phyloP scores from a whole-genome alignment of 1,140 invertebrate genomes.

The Danaus plexippus region DNA sequence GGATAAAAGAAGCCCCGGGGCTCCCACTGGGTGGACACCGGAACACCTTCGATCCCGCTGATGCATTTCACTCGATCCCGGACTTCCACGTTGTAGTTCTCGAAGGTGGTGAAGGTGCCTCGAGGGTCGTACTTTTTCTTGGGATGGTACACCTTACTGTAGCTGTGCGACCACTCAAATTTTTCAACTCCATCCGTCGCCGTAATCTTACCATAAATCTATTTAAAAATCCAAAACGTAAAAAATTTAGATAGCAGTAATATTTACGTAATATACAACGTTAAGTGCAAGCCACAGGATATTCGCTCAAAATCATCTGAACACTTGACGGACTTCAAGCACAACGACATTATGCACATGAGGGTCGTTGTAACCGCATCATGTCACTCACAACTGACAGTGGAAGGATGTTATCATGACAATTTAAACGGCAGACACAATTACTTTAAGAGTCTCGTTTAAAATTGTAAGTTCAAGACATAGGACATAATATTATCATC shows the following conservation, averaged over 20 bases:
- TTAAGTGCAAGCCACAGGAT: too few relatives aligned
- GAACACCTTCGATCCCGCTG: constrained; percentile 91
- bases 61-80: constrained; percentile 96
- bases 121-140: constrained; percentile 89
- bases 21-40: constrained; percentile 96
- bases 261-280: too few relatives aligned
- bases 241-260: too few relatives aligned
- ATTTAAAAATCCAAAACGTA: constrained; percentile 18
- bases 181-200: constrained; percentile 78
- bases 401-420: too few relatives aligned
- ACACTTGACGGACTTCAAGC: too few relatives aligned
- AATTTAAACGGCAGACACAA: too few relatives aligned
- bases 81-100: constrained; percentile 97
- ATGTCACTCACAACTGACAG: too few relatives aligned
- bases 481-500: background rate
- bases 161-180: constrained; percentile 96
- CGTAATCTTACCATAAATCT: constrained; percentile 84
- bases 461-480: too few relatives aligned
- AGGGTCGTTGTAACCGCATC: too few relatives aligned
- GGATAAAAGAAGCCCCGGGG: constrained; percentile 96
- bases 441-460: too few relatives aligned
- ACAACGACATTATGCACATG: too few relatives aligned
- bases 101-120: constrained; percentile 95
- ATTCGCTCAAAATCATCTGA: too few relatives aligned
- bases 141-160: constrained; percentile 91